Conservation (phyloP, 2,888 invertebrate genomes). For the Lacanobia oleracea region DNA sequence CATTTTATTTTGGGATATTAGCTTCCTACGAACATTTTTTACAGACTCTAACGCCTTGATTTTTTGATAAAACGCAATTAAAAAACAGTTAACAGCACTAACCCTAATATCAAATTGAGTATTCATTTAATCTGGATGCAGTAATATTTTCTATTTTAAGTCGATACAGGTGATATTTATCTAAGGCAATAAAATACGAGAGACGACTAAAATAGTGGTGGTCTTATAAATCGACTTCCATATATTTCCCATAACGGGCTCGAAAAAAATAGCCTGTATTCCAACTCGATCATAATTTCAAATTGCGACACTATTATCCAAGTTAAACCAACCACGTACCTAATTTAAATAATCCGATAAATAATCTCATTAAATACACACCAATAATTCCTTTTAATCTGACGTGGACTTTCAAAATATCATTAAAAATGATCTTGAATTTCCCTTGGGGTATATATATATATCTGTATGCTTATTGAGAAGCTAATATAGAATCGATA, state of each 20-base stretch:
- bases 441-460: slow-evolving; percentile 66
- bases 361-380: slow-evolving; percentile 67
- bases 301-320: slow-evolving; percentile 56
- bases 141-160: neutral
- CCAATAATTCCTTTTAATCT: slow-evolving; percentile 74
- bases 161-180: slow-evolving; percentile 6
- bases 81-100: too few species aligned
- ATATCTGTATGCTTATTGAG: slow-evolving; percentile 70
- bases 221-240: slow-evolving; percentile 31
- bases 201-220: slow-evolving; percentile 27
- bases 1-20: neutral
- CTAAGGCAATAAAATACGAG: neutral
- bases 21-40: too few species aligned
- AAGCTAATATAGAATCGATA: slow-evolving; percentile 70
- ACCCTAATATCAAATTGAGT: too few species aligned
- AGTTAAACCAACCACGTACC: slow-evolving; percentile 45
- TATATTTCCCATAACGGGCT: slow-evolving; percentile 20
- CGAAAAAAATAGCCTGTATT: slow-evolving; percentile 38
- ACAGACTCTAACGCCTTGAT: too few species aligned
- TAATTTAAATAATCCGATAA: slow-evolving; percentile 67
- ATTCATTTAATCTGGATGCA: neutral
- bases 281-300: slow-evolving; percentile 60
- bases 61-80: too few species aligned
- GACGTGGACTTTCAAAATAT: slow-evolving; percentile 75
- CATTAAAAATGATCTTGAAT: slow-evolving; percentile 72